Evolutionary conservation across 2,797 vertebrate genomes (phyloP).

Genomic region (Girardinus metallicus): DNA sequence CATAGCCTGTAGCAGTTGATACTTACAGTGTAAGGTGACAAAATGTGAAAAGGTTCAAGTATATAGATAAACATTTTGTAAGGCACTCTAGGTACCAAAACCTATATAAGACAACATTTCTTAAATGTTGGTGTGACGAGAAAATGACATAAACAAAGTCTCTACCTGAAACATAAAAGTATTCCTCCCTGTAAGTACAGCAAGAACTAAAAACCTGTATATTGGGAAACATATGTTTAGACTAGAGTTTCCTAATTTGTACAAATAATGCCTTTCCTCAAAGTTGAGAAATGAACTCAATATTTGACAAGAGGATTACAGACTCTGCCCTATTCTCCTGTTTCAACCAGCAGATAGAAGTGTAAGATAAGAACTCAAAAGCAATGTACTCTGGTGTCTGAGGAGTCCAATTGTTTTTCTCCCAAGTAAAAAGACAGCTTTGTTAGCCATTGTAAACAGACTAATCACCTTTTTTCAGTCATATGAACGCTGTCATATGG

Average conservation of each 20-base stretch:
- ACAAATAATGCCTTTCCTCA: neutral
- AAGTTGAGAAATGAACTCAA: neutral
- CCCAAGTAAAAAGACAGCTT: neutral
- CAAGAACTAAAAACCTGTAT: neutral
- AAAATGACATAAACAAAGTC: neutral
- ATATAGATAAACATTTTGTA: neutral
- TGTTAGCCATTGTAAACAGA: neutral
- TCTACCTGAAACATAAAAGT: neutral
- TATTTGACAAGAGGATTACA: neutral
- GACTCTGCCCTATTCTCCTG: neutral
- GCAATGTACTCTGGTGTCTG: neutral
- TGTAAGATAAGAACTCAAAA: conserved; percentile 6
- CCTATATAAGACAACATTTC: neutral
- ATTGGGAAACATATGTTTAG: neutral
- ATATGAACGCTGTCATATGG: neutral
- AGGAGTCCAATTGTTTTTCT: neutral
- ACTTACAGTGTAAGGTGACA: neutral
- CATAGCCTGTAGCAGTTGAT: neutral
- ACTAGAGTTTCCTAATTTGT: neutral
- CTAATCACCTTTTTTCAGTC: neutral
- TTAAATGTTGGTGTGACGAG: neutral
- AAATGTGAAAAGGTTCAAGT: neutral
- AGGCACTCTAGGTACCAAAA: neutral
- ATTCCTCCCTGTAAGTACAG: neutral
- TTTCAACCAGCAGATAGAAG: neutral